A percentile compares a stretch with the other conserved stretches of the same genome.
phyloP scores from a whole-genome alignment of 2,797 vertebrate genomes.

The Poecilia picta region DNA sequence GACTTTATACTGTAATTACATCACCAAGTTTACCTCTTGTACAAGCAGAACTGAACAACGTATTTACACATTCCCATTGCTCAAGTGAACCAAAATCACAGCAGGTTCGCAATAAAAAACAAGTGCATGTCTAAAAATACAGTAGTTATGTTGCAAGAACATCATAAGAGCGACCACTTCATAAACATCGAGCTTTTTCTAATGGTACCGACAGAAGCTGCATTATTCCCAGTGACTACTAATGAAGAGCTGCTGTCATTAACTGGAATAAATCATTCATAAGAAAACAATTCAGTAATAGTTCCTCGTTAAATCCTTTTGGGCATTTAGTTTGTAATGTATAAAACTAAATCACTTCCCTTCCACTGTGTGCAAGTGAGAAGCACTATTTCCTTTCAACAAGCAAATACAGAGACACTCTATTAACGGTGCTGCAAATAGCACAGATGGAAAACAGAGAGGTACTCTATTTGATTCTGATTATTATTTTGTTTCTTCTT shows the following conservation, averaged over 20 bases:
- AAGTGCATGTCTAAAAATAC: background rate
- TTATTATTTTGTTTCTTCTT: background rate
- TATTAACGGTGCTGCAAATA: background rate
- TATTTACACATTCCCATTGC: background rate
- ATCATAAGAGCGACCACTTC: background rate
- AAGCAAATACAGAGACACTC: background rate
- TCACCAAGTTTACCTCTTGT: too few species aligned
- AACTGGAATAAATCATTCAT: conserved; percentile 3
- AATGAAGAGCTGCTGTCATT: conserved; percentile 4
- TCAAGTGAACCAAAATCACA: background rate
- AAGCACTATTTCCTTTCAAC: background rate
- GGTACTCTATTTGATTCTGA: background rate
- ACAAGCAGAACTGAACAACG: background rate
- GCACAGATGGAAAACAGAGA: background rate
- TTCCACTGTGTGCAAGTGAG: background rate
- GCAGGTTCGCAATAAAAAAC: background rate
- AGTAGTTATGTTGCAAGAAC: background rate
- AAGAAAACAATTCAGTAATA: conserved; percentile 1
- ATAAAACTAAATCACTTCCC: background rate
- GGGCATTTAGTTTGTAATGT: background rate
- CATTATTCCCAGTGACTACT: background rate
- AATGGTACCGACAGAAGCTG: background rate
- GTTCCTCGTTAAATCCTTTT: background rate
- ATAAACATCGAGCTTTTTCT: background rate
- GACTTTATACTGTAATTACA: background rate